phyloP scores from a whole-genome alignment of 2,888 invertebrate genomes.

The Tachina lurida region DNA sequence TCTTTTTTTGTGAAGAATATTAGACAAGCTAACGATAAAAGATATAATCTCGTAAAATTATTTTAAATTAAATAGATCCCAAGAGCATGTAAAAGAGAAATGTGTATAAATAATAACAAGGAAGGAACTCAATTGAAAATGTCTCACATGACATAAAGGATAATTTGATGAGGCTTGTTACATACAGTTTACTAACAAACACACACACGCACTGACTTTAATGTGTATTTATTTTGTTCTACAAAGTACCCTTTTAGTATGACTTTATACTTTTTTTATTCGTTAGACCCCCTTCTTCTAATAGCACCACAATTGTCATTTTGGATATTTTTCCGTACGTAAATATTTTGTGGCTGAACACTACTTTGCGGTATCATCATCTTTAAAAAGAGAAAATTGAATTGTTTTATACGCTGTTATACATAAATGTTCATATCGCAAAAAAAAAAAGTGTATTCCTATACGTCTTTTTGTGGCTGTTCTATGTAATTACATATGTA shows the following conservation, averaged over 20 bases:
- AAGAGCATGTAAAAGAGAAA: conserved; percentile 73
- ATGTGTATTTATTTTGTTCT: background rate
- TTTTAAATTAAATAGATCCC: conserved; percentile 80
- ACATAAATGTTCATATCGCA: conserved; percentile 25
- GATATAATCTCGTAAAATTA: conserved; percentile 78
- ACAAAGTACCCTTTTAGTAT: conserved; percentile 45
- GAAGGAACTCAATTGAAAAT: conserved; percentile 68
- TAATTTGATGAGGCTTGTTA: conserved; percentile 80
- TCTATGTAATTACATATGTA: too few species aligned
- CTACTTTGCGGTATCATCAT: conserved; percentile 55
- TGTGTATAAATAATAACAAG: conserved; percentile 22
- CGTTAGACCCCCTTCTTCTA: background rate
- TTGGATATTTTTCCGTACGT: conserved; percentile 40
- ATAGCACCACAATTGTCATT: conserved; percentile 40
- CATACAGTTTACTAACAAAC: conserved; percentile 54
- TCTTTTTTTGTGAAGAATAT: conserved; percentile 12
- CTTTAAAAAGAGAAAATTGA: conserved; percentile 50
- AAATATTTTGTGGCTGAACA: conserved; percentile 54
- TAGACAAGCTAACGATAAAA: conserved; percentile 49
- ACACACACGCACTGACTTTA: conserved; percentile 23
- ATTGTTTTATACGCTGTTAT: conserved; percentile 45
- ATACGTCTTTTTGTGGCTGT: conserved; percentile 4
- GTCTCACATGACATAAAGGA: conserved; percentile 81
- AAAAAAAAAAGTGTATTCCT: conserved; percentile 7
- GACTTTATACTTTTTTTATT: background rate